Conservation (phyloP, 2,888 invertebrate species). For the Lycaena phlaeas region DNA sequence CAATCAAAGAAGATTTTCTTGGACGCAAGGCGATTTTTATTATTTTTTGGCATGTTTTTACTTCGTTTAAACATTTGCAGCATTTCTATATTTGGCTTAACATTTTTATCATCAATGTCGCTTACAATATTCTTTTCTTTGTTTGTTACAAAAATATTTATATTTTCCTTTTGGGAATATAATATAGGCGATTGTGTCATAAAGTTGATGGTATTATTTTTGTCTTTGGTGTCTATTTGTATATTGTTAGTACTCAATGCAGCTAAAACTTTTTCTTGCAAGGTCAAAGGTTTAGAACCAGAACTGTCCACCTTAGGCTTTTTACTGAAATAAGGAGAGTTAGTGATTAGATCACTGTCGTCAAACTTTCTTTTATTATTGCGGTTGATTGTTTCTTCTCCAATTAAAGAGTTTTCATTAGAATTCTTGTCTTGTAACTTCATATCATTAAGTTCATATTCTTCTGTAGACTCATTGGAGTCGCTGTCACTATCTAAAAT, state of each 20-base stretch:
- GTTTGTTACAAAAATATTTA: constrained; percentile 12
- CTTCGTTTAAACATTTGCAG: constrained; percentile 44
- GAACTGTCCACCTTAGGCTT: constrained; percentile 35
- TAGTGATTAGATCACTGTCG: constrained; percentile 29
- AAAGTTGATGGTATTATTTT: constrained; percentile 30
- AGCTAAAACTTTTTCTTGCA: constrained; percentile 48
- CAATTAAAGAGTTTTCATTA: constrained; percentile 9
- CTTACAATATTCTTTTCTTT: constrained; percentile 13
- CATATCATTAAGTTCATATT: constrained; percentile 28
- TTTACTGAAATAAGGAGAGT: constrained; percentile 56
- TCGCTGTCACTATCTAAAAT: constrained; percentile 56
- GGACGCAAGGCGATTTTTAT: constrained; percentile 18
- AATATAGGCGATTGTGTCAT: constrained; percentile 28
- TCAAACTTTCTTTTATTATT: constrained; percentile 39
- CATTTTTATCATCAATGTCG: constrained; percentile 19
- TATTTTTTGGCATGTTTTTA: constrained; percentile 22
- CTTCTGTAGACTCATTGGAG: constrained; percentile 36
- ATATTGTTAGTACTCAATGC: constrained; percentile 36
- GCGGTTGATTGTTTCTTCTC: constrained; percentile 18
- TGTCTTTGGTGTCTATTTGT: constrained; percentile 23
- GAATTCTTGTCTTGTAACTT: constrained; percentile 16
- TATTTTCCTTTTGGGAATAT: constrained; percentile 44
- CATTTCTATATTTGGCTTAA: constrained; percentile 27
- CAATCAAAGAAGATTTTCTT: constrained; percentile 36
- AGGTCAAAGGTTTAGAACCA: constrained; percentile 27